Conservation (phyloP, 2,113 vertebrate genomes). For the Tychaedon coryphoeus region DNA sequence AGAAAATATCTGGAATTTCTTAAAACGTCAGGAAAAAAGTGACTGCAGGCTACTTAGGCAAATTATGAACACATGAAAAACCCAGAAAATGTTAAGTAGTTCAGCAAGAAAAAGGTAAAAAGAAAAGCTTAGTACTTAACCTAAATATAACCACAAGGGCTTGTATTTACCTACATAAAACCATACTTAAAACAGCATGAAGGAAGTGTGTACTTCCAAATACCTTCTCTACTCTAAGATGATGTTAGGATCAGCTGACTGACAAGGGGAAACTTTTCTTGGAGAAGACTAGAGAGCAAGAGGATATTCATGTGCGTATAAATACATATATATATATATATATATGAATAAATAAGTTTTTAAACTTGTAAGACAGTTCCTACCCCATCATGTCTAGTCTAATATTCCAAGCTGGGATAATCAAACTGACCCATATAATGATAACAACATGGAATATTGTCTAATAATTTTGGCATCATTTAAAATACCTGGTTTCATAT, state of each 20-base stretch:
- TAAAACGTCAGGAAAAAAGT: not conserved
- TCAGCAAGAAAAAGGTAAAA: not conserved
- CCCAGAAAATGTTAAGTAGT: not conserved
- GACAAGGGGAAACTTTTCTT: conserved; percentile 66
- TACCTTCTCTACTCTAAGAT: conserved; percentile 51
- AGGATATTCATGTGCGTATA: conserved; percentile 44
- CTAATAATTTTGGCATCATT: conserved; percentile 36
- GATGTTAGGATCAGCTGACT: conserved; percentile 61
- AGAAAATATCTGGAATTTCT: not conserved
- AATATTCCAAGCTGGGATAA: conserved; percentile 65
- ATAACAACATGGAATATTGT: conserved; percentile 31
- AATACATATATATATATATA: not conserved
- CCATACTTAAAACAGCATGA: not conserved
- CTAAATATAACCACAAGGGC: not conserved
- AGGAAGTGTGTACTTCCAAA: conserved; percentile 52
- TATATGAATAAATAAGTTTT: not conserved
- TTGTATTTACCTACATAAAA: not conserved
- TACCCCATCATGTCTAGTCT: conserved; percentile 54
- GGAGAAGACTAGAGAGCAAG: conserved; percentile 54
- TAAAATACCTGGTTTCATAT: conserved; percentile 15
- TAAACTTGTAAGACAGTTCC: conserved; percentile 54
- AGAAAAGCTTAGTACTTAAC: not conserved
- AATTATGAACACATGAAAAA: not conserved
- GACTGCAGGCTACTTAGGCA: not conserved
- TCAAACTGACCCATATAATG: conserved; percentile 59